A percentile compares a stretch with the other conserved stretches of the same genome.
phyloP scores from a whole-genome alignment of 2,113 vertebrate species.

The Xiphophorus hellerii region DNA sequence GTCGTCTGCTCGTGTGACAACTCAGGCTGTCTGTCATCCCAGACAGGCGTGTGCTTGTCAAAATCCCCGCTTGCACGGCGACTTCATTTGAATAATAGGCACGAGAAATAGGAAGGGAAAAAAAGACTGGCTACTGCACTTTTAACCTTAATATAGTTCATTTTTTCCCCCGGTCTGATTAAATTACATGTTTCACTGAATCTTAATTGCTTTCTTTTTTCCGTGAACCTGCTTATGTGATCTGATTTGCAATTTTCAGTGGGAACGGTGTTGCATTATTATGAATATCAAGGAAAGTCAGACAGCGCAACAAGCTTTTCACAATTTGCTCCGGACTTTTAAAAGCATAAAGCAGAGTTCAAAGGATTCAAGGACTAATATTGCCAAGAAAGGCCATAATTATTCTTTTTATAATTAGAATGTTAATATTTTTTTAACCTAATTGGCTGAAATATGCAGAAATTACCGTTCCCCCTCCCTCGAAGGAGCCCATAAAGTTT shows the following conservation, averaged over 20 bases:
- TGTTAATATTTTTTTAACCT: background rate
- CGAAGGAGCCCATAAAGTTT: background rate
- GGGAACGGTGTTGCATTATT: conserved; percentile 80
- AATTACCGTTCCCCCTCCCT: background rate
- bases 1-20: conserved; percentile 44
- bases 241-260: conserved; percentile 82
- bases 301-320: conserved; percentile 53
- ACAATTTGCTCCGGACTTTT: conserved; percentile 43
- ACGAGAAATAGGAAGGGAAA: conserved; percentile 37
- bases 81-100: conserved; percentile 72
- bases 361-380: conserved; percentile 45
- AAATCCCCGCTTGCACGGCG: conserved; percentile 49
- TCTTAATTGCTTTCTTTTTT: conserved; percentile 86
- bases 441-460: conserved; percentile 6
- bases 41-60: conserved; percentile 57
- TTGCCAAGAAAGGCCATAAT: conserved; percentile 40
- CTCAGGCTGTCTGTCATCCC: conserved; percentile 39
- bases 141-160: conserved; percentile 82
- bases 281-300: conserved; percentile 74
- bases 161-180: conserved; percentile 80
- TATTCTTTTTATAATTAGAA: conserved; percentile 29
- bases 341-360: conserved; percentile 30
- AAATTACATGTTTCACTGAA: conserved; percentile 90
- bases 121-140: conserved; percentile 69
- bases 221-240: conserved; percentile 80